Evolutionary conservation across 2,888 invertebrate genomes (phyloP), one percentile per base, ranked within the genome.

Genomic region (Neoscelio sp.): DNA sequence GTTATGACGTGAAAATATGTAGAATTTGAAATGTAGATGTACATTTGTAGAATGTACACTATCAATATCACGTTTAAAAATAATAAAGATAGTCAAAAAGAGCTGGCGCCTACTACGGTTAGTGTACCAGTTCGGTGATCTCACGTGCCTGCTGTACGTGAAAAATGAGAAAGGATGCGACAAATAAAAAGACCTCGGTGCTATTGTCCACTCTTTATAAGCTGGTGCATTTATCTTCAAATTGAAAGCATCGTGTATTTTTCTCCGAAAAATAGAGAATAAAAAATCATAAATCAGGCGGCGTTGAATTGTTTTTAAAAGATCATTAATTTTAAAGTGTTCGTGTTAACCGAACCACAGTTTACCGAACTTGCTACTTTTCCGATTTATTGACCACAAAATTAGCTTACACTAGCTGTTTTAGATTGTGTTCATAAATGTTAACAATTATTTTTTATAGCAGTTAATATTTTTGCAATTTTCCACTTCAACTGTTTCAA

Each of bases 241-340:
- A 76, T 76, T 70, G 76, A 76, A 76, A 76, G 76, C 68, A 54
- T 50, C 62, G 76, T 67, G 62, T 62, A 68, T 76, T 70, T 62
- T 26, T 26, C 30, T 1, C 33, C 62, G 12, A 8, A 50, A 70
- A 70, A 70, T 28, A 8, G 4, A 46, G 54, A 33, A 52, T 54
- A 68, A 62, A 46, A 40, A 68, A 54, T 40, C 52, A 56, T 68
- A 68, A 62, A 76, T 76, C 62, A 50, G 10, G 2, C 15, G 17
- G 42, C 17, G 42, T 18, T 62, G 46, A 38, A 75, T 62, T 68
- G 48, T 62, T 68, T 60, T 26, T 5, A 26, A 26, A 5, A 23
- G 46, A 70, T 48, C 35, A 10, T 56, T 17, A 26, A 67, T 46
- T 46, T 44, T 13, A 1, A 20, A 28, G 2, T 10, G 30, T 20